Base-by-base conservation (phyloP, 2,113 vertebrate genomes). In the Pungitius pungitius region DNA sequence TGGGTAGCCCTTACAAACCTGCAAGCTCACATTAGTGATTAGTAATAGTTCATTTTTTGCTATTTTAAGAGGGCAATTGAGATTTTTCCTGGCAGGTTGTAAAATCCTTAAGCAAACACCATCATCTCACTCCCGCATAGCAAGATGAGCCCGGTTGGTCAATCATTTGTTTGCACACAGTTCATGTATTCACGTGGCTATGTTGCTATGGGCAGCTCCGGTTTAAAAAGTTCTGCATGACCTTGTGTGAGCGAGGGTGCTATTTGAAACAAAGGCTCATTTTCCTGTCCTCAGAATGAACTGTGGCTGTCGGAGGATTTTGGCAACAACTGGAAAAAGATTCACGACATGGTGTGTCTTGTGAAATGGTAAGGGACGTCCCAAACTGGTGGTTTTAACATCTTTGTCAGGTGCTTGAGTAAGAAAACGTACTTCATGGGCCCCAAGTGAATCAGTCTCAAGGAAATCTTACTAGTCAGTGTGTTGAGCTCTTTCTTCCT, bases 241-340 rank as follows among this genome's bases (percentile, higher is more conserved):
- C 47, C 42, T 43, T 9, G 0, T 55, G 56, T 65, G 69, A 64
- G 59, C 18, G 47, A 8, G 22, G 6, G 35, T 47, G 11, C 54
- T 5, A 7, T 3, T 49, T 72, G 54, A 11, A 1, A 2, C n/a
- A 5, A 2, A 8, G 59, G 20, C 75, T 0, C 9, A 6, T 70
- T 18, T 59, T 68, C 61, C 15, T 56, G 1, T 47, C 90, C 89
- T 83, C 92, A 98, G 97, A 93, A 95, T 57, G 94, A 95, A 51
- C 93, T 98, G 67, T 98, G 96, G 96, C 70, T 98, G 78, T 96
- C 97, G 69, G 92, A 91, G 84, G 92, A 96, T 87, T 96, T 97
- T 80, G 96, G 96, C 37, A 89, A 39, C 72, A 94, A 54, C 54
- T 98, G 97, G 97, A 91, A 76, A 69, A 94, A 95, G 90, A 92